Percentiles rank a stretch among this genome's conserved stretches.
phyloP scores from a whole-genome alignment of 2,797 vertebrate species.

The Gambusia yucatana region DNA sequence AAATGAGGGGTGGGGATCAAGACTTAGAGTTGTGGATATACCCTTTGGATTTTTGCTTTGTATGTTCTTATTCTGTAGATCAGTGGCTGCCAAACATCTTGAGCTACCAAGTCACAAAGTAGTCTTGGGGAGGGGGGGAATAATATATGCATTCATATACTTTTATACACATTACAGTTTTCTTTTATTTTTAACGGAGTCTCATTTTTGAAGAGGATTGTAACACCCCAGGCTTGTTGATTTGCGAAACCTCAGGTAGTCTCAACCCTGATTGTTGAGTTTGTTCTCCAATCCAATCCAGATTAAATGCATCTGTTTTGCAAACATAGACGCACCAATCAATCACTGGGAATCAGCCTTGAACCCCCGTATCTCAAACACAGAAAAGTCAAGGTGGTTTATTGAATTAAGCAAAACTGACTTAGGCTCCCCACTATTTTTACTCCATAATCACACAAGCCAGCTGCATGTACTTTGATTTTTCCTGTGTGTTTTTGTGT shows the following conservation, averaged over 20 bases:
- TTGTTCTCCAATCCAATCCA: background rate
- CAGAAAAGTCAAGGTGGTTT: background rate
- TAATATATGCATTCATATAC: background rate
- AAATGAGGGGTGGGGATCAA: constrained; percentile 9
- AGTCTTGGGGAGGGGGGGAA: too few species aligned
- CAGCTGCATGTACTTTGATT: background rate
- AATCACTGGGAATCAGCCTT: background rate
- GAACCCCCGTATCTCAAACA: background rate
- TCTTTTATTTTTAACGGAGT: background rate
- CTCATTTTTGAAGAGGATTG: background rate
- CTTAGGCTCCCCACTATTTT: background rate
- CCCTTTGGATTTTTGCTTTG: constrained; percentile 9
- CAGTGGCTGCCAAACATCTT: background rate
- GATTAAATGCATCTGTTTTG: background rate
- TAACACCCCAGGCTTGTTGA: background rate
- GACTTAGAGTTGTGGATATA: constrained; percentile 1
- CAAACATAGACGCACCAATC: background rate
- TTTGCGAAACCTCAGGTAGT: background rate
- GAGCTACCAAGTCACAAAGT: background rate
- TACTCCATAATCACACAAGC: background rate
- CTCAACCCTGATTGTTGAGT: background rate
- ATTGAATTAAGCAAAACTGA: background rate
- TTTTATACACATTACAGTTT: background rate
- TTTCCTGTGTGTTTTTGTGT: background rate
- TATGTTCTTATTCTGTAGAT: background rate